A percentile compares a stretch with the other conserved stretches of the same genome.
Evolutionary conservation across 2,888 invertebrate species (phyloP).

Genomic region (Eueremaeus valkanovi): DNA sequence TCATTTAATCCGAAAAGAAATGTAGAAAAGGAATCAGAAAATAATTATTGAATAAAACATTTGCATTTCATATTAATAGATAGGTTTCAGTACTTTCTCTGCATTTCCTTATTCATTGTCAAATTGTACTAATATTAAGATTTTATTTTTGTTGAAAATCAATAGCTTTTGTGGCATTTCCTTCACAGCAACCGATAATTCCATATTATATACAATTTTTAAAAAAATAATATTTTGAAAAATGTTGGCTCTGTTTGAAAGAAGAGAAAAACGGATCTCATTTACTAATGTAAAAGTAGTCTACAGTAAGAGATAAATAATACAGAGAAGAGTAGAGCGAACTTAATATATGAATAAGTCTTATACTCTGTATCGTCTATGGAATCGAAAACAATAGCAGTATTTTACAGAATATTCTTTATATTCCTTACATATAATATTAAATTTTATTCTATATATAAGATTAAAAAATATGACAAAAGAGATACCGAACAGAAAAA

Average conservation of each 20-base stretch:
- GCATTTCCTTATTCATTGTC: no score
- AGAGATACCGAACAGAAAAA: not conserved
- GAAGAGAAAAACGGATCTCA: constrained; percentile 4
- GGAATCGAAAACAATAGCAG: not conserved
- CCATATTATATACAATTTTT: not conserved
- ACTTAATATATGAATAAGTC: not conserved
- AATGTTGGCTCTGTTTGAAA: not conserved
- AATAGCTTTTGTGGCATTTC: not conserved
- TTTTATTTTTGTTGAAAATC: not conserved
- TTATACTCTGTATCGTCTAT: not conserved
- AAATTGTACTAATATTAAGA: no score
- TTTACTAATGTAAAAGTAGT: constrained; percentile 21
- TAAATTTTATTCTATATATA: not conserved
- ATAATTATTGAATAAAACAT: no score
- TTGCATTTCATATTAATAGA: no score
- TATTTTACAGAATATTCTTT: not conserved
- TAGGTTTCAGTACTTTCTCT: no score
- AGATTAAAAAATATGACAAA: constrained; percentile 11
- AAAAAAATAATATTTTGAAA: not conserved
- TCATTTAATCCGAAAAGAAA: no score
- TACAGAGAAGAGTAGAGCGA: constrained; percentile 3
- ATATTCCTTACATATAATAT: not conserved
- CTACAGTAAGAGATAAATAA: not conserved
- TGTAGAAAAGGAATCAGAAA: no score
- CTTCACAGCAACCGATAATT: not conserved